phyloP scores from a whole-genome alignment of 53 echinoderm and acorn worm species.

The Actinopyga echinites region DNA sequence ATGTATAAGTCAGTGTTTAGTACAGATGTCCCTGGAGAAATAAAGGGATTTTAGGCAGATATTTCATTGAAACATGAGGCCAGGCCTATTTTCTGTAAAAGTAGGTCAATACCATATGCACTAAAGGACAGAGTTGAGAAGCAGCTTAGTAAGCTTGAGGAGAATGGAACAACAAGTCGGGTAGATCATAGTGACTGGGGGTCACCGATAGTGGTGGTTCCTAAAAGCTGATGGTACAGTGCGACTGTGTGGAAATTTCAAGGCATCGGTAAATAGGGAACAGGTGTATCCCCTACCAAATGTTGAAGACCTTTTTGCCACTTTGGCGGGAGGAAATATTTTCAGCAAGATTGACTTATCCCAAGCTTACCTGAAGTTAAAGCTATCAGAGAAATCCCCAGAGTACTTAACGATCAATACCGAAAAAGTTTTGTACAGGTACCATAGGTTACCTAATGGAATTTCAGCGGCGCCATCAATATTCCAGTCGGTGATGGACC shows the following conservation, averaged over 20 bases:
- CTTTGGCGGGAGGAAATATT: background rate
- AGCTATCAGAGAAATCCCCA: constrained; percentile 27
- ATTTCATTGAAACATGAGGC: constrained; percentile 32
- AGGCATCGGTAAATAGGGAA: background rate
- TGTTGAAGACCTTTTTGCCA: constrained; percentile 18
- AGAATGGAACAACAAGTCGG: constrained; percentile 21
- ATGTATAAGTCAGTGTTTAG: no score
- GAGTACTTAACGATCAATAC: constrained; percentile 50
- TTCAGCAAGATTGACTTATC: no score
- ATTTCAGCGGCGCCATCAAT: no score
- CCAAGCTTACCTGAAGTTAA: constrained; percentile 14
- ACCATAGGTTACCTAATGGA: background rate
- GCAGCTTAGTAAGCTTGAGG: background rate
- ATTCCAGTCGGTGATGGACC: constrained; percentile 41
- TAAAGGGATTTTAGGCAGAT: no score
- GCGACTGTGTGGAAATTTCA: background rate
- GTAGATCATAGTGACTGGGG: background rate
- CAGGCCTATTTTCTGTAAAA: constrained; percentile 18
- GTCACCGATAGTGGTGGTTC: background rate
- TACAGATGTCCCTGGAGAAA: no score
- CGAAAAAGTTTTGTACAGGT: constrained; percentile 31
- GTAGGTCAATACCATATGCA: constrained; percentile 37
- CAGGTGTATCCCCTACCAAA: no score
- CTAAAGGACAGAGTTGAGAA: no score
- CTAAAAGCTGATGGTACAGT: background rate